Base-by-base conservation (phyloP, 2,797 vertebrate species). In the Masticophis lateralis region DNA sequence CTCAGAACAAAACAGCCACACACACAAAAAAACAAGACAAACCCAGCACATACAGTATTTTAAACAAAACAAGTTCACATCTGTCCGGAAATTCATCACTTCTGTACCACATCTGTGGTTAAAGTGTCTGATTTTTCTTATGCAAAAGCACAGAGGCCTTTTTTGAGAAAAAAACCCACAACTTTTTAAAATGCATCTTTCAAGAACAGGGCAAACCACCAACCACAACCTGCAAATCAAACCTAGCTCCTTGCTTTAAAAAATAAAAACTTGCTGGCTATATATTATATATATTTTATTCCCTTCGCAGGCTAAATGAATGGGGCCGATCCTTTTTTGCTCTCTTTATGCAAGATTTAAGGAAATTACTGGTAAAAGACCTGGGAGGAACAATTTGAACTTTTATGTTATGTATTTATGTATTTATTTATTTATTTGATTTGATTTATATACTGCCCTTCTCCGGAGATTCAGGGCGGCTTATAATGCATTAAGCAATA, bases 171-270 rank as follows among this genome's bases (percentile, higher is more conserved):
- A 60, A 63, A 63, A 25, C 2, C 55, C 55, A 59, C 16, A 59
- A 59, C 57, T 59, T 59, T 59, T 59, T 18, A 57, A 57, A 60
- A 8, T 66, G 57, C 10, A 5, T 1, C 53, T 94, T 94, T 92
- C 91, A 89, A 47, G 94, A 94, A 92, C 60, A 22, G 5, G 14
- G 79, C 96, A 97, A 96, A 96, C 74, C 96, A 95, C 94, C 97
- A 96, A 97, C 94, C 94, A 94, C 96, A 96, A 86, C 63, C 32
- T 96, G 94, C 94, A 92, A 95, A 93, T 92, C 94, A 8, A 0
- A 1, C 37, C 27, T 47, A 18, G 7, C 1, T 20, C 61, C 0
- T 0, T 4, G 88, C 63, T 93, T 94, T 32, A 47, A 51, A 47
- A 60, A 27, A 57, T 14, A 56, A 63, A 90, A 91, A 0, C 0